A percentile compares a stretch with the other conserved stretches of the same genome.
phyloP scores from a whole-genome alignment of 2,113 vertebrate genomes.

The Tympanuchus pallidicinctus region DNA sequence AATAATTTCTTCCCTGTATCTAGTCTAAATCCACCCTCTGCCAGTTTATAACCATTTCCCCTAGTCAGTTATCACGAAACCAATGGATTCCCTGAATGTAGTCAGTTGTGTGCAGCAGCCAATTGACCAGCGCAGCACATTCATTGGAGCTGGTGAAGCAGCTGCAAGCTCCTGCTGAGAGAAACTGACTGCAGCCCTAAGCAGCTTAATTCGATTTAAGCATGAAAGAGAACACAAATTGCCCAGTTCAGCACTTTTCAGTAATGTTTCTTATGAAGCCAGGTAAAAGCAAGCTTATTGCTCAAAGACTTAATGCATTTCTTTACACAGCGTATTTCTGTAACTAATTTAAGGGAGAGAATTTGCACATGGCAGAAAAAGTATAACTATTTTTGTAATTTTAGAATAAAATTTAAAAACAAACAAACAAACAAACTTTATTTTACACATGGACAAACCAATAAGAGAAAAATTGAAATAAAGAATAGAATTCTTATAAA shows the following conservation, averaged over 20 bases:
- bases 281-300: neutral
- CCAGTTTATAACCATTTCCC: too few species aligned
- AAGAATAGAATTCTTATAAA: neutral
- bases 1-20: too few species aligned
- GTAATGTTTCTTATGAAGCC: neutral
- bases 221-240: constrained; percentile 17
- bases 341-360: constrained; percentile 10
- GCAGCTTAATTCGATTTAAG: neutral
- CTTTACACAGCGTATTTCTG: neutral
- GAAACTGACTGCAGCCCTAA: neutral
- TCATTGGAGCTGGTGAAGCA: neutral
- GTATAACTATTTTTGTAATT: neutral
- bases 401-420: neutral
- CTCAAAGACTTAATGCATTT: neutral
- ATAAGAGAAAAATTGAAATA: neutral
- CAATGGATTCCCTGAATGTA: neutral
- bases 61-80: neutral
- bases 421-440: too few species aligned
- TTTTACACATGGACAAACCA: neutral
- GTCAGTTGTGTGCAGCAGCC: neutral
- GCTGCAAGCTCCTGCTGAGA: neutral
- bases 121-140: neutral
- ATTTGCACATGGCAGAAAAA: neutral
- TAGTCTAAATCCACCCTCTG: too few species aligned
- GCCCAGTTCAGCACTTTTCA: neutral